Evolutionary conservation across 2,797 vertebrate genomes (phyloP).

Genomic region (Rhynchotus rufescens): DNA sequence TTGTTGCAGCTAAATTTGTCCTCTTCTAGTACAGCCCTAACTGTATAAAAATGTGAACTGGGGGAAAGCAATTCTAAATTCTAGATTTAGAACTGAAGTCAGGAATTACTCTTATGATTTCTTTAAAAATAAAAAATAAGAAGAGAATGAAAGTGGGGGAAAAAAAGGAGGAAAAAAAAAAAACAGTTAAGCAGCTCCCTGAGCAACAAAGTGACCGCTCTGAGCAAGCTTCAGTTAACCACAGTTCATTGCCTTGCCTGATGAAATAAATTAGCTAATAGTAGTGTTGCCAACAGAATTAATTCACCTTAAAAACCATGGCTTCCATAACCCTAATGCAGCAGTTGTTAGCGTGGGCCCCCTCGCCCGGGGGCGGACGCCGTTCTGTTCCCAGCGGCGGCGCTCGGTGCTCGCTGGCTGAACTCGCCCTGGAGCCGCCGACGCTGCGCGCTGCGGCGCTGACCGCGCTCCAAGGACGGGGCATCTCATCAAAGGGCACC

Average conservation of each 20-base stretch:
- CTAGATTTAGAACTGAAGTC: not conserved
- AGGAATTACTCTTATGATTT: not conserved
- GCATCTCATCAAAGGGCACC: slow-evolving; percentile 68
- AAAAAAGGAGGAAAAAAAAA: not conserved
- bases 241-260: not conserved
- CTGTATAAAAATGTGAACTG: not conserved
- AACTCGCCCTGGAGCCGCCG: slow-evolving; percentile 63
- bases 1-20: not conserved
- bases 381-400: slow-evolving; percentile 11
- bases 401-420: slow-evolving; percentile 48
- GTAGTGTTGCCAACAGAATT: slow-evolving; percentile 27
- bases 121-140: not conserved
- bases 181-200: not conserved
- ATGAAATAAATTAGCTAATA: slow-evolving; percentile 35
- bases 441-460: slow-evolving; percentile 64
- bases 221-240: not conserved
- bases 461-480: slow-evolving; percentile 75
- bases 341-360: slow-evolving; percentile 16
- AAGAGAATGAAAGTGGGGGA: accelerated
- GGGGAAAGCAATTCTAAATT: not conserved
- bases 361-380: not conserved
- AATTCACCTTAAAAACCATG: slow-evolving; percentile 23
- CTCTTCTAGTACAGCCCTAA: not conserved
- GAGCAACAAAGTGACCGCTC: not conserved
- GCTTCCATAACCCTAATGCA: not conserved